Percentiles rank a stretch among this genome's conserved stretches.
phyloP scores from a whole-genome alignment of 2,888 invertebrate genomes.

The Phyto melanocephala region DNA sequence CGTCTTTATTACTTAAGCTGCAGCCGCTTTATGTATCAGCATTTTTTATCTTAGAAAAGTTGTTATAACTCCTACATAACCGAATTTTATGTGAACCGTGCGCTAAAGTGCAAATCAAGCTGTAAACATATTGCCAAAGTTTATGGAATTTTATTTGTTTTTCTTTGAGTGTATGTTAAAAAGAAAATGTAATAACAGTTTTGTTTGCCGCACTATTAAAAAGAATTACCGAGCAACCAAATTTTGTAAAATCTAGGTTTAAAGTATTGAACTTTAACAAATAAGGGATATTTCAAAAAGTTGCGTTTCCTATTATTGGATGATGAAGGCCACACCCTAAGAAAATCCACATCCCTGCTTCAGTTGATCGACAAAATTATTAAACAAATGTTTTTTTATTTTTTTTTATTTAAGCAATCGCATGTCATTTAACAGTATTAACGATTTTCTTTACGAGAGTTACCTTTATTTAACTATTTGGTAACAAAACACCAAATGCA shows the following conservation, averaged over 20 bases:
- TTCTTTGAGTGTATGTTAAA: not conserved
- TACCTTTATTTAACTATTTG: not conserved
- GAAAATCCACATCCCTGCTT: not conserved
- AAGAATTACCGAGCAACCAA: not conserved
- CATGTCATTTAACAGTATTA: constrained; percentile 29
- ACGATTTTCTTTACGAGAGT: constrained; percentile 11
- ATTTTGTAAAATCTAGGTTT: not conserved
- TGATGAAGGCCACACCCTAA: constrained; percentile 16
- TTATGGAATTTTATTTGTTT: too few relatives aligned
- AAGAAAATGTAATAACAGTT: not conserved
- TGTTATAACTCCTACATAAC: too few relatives aligned
- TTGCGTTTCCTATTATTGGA: not conserved
- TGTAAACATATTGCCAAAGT: too few relatives aligned
- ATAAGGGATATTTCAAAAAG: not conserved
- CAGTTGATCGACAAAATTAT: not conserved
- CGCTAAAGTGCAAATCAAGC: too few relatives aligned
- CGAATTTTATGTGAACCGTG: too few relatives aligned
- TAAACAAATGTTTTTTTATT: not conserved
- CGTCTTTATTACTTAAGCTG: too few relatives aligned
- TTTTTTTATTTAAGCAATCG: not conserved
- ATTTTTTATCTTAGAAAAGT: too few relatives aligned
- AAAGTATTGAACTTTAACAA: not conserved
- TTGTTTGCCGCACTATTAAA: not conserved
- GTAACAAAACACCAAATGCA: too few relatives aligned
- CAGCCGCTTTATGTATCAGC: too few relatives aligned